Conservation (phyloP, 2,888 invertebrate genomes). For the Amphimallon solstitiale region DNA sequence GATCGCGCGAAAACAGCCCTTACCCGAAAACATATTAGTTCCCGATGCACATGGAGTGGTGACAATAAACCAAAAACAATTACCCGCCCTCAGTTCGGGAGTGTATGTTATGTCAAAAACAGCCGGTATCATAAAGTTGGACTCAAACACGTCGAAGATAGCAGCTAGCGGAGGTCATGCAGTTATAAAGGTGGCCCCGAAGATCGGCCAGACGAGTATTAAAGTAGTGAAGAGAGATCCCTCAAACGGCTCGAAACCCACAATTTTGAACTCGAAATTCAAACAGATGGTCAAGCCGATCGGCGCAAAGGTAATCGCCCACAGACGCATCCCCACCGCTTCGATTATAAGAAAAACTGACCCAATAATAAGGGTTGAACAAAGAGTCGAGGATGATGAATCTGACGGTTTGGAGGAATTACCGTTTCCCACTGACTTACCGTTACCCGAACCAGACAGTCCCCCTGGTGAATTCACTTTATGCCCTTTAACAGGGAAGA, state of each 20-base stretch:
- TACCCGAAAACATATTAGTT: slow-evolving; percentile 61
- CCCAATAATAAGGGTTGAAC: slow-evolving; percentile 35
- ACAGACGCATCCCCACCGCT: slow-evolving; percentile 40
- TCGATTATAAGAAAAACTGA: slow-evolving; percentile 44
- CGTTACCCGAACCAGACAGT: slow-evolving; percentile 69
- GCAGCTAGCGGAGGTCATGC: slow-evolving; percentile 60
- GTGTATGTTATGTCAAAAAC: slow-evolving; percentile 83
- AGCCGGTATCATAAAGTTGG: slow-evolving; percentile 78
- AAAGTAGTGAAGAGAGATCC: slow-evolving; percentile 61
- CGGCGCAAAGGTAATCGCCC: slow-evolving; percentile 33
- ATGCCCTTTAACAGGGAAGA: slow-evolving; percentile 74
- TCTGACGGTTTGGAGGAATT: slow-evolving; percentile 72
- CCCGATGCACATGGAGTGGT: slow-evolving; percentile 75
- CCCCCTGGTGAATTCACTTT: slow-evolving; percentile 76
- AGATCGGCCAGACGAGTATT: slow-evolving; percentile 65
- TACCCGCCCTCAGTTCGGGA: slow-evolving; percentile 71
- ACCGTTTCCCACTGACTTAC: slow-evolving; percentile 70
- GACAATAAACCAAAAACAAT: slow-evolving; percentile 78
- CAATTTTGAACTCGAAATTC: slow-evolving; percentile 39
- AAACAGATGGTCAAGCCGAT: slow-evolving; percentile 31
- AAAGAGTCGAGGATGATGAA: slow-evolving; percentile 53
- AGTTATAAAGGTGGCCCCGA: slow-evolving; percentile 64
- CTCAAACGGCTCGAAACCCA: slow-evolving; percentile 43
- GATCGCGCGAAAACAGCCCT: slow-evolving; percentile 48
- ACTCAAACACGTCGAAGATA: slow-evolving; percentile 65